phyloP scores from a whole-genome alignment of 2,797 vertebrate genomes.

The Babyrousa celebensis region DNA sequence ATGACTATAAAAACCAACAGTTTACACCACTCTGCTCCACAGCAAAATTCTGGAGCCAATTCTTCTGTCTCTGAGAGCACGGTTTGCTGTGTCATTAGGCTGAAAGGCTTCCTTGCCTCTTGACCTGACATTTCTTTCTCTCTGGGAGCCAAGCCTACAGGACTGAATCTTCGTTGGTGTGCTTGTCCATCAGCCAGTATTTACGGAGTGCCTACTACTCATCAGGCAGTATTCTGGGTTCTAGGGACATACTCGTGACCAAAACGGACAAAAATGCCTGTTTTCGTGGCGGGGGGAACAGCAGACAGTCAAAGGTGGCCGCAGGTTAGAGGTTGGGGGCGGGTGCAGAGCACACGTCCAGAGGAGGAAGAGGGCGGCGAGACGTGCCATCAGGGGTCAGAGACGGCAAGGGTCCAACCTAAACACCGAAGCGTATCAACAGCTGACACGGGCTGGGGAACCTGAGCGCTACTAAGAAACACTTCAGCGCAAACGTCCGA shows the following conservation, averaged over 20 bases:
- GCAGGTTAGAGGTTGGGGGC: too few relatives aligned
- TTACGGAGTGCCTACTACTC: background rate
- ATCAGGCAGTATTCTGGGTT: slow-evolving; percentile 25
- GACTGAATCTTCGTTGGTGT: background rate
- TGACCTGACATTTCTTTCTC: background rate
- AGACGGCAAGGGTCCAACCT: background rate
- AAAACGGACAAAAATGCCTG: background rate
- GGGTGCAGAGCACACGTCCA: too few relatives aligned
- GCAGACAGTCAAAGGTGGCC: background rate
- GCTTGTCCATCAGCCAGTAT: background rate
- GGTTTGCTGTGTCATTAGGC: background rate
- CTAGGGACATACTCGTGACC: background rate
- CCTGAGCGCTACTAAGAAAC: slow-evolving; percentile 1
- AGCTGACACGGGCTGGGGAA: background rate
- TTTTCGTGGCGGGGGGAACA: background rate
- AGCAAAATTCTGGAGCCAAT: background rate
- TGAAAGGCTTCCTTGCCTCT: background rate
- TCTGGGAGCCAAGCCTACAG: background rate
- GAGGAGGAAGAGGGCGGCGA: background rate
- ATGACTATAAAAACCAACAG: slow-evolving; percentile 3
- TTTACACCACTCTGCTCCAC: background rate
- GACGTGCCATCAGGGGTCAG: background rate
- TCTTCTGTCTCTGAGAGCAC: background rate
- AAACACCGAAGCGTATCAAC: slow-evolving; percentile 27
- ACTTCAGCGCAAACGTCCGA: slow-evolving; percentile 13